Evolutionary conservation across 2,888 invertebrate genomes (phyloP), one percentile per base, ranked within the genome.

Genomic region (Hypolimnas misippus): DNA sequence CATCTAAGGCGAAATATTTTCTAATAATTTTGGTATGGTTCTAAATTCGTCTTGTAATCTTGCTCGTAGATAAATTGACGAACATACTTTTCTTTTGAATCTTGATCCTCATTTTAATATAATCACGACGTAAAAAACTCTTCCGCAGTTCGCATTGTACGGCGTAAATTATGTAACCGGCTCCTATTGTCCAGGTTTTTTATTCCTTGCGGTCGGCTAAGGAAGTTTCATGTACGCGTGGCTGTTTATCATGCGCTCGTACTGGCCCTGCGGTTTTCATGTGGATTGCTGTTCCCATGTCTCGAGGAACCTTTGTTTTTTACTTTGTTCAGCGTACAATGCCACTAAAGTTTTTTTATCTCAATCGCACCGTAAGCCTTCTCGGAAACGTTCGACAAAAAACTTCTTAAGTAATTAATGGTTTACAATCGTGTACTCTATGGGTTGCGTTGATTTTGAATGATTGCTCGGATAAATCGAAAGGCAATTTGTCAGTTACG

Each of bases 241-340:
- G 60, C 62, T 73, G 67, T 72, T 76, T 77, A 72, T 71, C 57
- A 46, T 55, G 65, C 68, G 65, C 72, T 71, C 57, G 56, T 58
- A 66, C 64, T 67, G 73, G 75, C 68, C 73, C 73, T 88, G 88
- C 68, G 89, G 89, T 88, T 86, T 68, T 71, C 78, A 79, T 82
- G 81, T 82, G 76, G 79, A 82, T 82, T 83, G 81, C 82, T 68
- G 75, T 81, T 87, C 84, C 80, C 86, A 84, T 86, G 81, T 82
- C 76, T 70, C 57, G 49, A 67, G 65, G 67, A 49, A 51, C 46
- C 66, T 55, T 67, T 51, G 44, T 55, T 68, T 61, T 69, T 59
- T 54, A 58, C 66, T 66, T 71, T 64, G 55, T 60, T 14, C 33
- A 44, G 21, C 44, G 33, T 60, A 46, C 46, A 42, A 52, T 53